Evolutionary conservation across 2,113 vertebrate species (phyloP), one percentile per base, ranked within the genome.

Genomic region (Hylia prasina): DNA sequence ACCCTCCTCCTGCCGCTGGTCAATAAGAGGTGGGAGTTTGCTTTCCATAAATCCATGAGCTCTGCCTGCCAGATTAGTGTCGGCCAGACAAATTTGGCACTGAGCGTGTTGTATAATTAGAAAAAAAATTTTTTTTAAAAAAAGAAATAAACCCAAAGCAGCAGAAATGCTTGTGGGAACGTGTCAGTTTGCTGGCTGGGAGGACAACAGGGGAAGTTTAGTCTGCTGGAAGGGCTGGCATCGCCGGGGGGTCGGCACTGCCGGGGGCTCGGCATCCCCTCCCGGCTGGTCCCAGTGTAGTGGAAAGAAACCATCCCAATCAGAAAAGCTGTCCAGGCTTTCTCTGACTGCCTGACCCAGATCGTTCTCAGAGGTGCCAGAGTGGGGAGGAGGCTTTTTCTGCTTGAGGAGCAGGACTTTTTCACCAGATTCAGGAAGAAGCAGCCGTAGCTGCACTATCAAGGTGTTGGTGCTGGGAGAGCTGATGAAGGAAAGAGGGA

Each of bases 381-480:
- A 45, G 66, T 2, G 9, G 40, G 89, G 18, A 25, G 65, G 72
- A 51, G 17, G 42, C 35, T 44, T 63, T 71, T 78, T 40, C 42
- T 37, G 58, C 68, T 48, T 1, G 7, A 31, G n/a, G 20, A 87
- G 58, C 53, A 10, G 68, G 16, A 2, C n/a, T 70, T 70, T 17
- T 21, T 33, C 25, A 42, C 66, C 45, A 21, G 64, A 27, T 4
- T 19, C 1, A 0, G 69, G 33, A 7, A n/a, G 64, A 25, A 8
- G 2, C 6, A 3, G 72, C 58, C 0, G 0, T 1, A 19, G 31
- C 68, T 24, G 24, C 17, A 1, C 2, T 12, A 4, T 11, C 0
- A 1, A 60, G 20, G 30, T 9, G 3, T 19, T 3, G 0, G 56
- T 2, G 14, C n/a, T 0, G 0, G 58, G 35, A 73, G 79, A 70